Conservation (phyloP, 1,140 invertebrate genomes). For the Helicoverpa armigera region DNA sequence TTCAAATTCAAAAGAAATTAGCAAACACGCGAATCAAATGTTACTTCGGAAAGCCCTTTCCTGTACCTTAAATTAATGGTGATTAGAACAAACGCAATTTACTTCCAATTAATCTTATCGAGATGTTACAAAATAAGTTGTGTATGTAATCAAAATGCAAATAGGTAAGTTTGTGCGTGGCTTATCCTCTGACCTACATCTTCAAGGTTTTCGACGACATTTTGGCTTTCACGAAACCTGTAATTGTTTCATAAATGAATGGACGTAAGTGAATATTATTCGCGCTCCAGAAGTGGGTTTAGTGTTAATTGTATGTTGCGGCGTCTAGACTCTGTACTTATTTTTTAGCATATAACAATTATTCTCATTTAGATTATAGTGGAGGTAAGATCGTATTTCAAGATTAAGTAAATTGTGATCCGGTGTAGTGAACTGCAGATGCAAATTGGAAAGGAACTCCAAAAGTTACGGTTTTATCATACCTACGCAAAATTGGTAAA, state of each 20-base stretch:
- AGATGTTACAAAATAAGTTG: conserved; percentile 64
- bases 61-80: conserved; percentile 57
- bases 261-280: conserved; percentile 32
- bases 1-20: conserved; percentile 27
- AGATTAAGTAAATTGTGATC: neutral
- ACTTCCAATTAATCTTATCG: conserved; percentile 74
- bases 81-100: conserved; percentile 65
- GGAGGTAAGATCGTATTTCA: too few relatives aligned
- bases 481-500: neutral
- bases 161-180: conserved; percentile 77
- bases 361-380: too few relatives aligned
- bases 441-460: too few relatives aligned
- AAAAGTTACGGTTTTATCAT: neutral
- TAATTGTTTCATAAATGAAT: conserved; percentile 46
- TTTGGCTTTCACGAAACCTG: conserved; percentile 46
- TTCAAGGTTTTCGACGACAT: conserved; percentile 74
- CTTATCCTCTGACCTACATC: conserved; percentile 84
- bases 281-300: conserved; percentile 27
- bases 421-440: too few relatives aligned
- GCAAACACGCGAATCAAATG: conserved; percentile 43
- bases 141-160: conserved; percentile 82
- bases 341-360: neutral
- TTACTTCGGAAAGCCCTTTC: conserved; percentile 10
- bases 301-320: conserved; percentile 27
- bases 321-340: conserved; percentile 18